Base-by-base conservation (phyloP, 2,113 vertebrate species). In the Brachirus orientalis region DNA sequence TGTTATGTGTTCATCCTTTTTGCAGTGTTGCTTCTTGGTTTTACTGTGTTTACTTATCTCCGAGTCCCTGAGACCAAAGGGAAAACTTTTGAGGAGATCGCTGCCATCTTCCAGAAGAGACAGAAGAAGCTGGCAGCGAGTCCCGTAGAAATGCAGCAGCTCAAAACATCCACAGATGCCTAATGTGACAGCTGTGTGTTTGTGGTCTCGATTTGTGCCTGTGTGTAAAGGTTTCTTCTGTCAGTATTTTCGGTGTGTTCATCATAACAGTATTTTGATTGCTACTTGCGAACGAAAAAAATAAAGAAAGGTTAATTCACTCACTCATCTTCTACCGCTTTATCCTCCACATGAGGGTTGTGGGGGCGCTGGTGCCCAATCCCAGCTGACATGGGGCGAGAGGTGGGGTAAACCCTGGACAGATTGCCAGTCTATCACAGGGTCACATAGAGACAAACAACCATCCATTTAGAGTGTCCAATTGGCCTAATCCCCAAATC, bases 41-140 rank as follows among this genome's bases (percentile, higher is more conserved):
- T 96, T 82, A 92, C 94, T 0, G 3, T 95, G n/a, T 97, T 96
- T 22, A 94, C 89, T 0, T 94, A 93, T 85, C 82, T 95, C 33
- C 96, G 95, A 77, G 95, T 98, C 12, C 98, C 97, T 0, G 98
- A 99, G 92, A 99, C 98, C 0, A 98, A 98, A 78, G 97, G 96
- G 0, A 98, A 97, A 77, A 94, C 92, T 0, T 97, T 97, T 59
- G 94, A 98, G 82, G 96, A 98, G 90, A 98, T 99, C 0, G 81
- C 95, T 0, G 94, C 93, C 0, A 89, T 90, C 44, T 99, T 99
- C 86, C 94, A 91, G 6, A 94, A 91, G 68, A 94, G 90, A 57
- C 90, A 61, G n/a, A 80, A 80, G 17, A 72, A 64, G 0, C 56
- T 46, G 0, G 12, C 4, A 0, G 11, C n/a, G 10, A 63, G 16